Percentiles rank a stretch among this genome's conserved stretches.
These are phyloP conservation scores for Eolophus roseicapilla DNA, from an alignment of 2,113 vertebrate species.

Conservation along the genomic window DNA sequence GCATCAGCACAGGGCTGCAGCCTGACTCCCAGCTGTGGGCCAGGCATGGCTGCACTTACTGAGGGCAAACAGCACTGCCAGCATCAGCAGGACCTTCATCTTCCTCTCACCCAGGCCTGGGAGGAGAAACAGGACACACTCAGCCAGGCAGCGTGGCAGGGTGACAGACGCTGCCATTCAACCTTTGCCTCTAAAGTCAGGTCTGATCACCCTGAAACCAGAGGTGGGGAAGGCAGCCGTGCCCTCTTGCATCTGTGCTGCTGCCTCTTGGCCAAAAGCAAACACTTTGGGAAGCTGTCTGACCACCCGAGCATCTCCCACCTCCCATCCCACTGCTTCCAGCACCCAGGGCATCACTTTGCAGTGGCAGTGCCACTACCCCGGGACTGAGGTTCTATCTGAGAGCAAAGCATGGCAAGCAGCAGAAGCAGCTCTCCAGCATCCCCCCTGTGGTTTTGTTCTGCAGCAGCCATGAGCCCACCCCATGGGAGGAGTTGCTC, in stretches of 20 bases:
- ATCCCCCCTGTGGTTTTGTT: fast-evolving
- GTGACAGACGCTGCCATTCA: background rate
- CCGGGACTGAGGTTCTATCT: fast-evolving
- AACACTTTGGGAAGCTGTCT: background rate
- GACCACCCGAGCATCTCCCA: background rate
- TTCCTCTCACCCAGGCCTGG: background rate
- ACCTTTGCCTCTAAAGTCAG: background rate
- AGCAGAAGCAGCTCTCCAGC: background rate
- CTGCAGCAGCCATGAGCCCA: fast-evolving
- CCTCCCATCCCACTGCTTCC: background rate
- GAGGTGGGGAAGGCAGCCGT: background rate
- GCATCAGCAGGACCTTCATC: slow-evolving; percentile 15
- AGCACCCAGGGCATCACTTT: fast-evolving
- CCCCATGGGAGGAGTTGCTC: background rate
- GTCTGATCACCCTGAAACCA: background rate
- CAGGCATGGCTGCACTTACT: background rate
- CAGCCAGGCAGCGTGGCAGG: fast-evolving
- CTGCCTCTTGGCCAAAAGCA: background rate
- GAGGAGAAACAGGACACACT: background rate
- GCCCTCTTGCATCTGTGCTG: fast-evolving
- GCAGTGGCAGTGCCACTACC: background rate
- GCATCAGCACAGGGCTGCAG: fast-evolving
- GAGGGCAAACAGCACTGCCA: background rate
- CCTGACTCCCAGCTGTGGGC: background rate
- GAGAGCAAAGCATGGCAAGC: background rate